Base-by-base conservation (phyloP, 2,888 invertebrate species). In the Lasioglossum calceatum region DNA sequence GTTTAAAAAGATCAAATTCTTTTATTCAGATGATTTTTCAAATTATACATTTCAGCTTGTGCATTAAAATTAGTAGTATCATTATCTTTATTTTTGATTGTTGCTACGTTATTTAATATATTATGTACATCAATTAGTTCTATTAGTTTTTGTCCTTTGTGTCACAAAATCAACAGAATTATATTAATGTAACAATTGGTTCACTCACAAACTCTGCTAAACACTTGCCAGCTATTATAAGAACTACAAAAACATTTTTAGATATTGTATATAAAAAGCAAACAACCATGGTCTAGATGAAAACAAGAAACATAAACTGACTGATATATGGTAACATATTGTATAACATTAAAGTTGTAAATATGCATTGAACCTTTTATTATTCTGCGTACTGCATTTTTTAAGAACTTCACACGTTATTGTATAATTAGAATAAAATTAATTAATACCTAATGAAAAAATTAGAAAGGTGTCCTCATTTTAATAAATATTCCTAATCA, bases 351-450 rank as follows among this genome's bases (percentile, higher is more conserved):
- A 72, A 76, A 58, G 64, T 81, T 90, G 91, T 90, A 91, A 87
- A 91, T 90, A 92, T 83, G 83, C 50, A 78, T 79, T 67, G 75
- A 90, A 72, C 36, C 32, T 47, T 81, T 88, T 88, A 81, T 89
- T 88, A 87, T 85, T 76, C 64, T 27, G 72, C 72, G 64, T 64
- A 86, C 77, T 64, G 64, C 64, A 85, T 85, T 85, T 79, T 85
- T 73, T 36, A 80, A 85, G 16, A n/a, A 67, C 73, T 86, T 72
- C 76, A 84, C 42, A 84, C 39, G 27, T 86, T 77, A 54, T 76
- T 54, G 14, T 36, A 27, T 58, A 16, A 73, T 67, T 77, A 73
- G 44, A 73, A 42, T 84, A 76, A 84, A 42, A 67, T 64, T 74
- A 75, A 78, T 85, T 78, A 84, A 84, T 70, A 75, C 27, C 39